These are phyloP conservation scores for Carassius carassius DNA, from an alignment of 2,113 vertebrate genomes.

Conservation along the genomic window DNA sequence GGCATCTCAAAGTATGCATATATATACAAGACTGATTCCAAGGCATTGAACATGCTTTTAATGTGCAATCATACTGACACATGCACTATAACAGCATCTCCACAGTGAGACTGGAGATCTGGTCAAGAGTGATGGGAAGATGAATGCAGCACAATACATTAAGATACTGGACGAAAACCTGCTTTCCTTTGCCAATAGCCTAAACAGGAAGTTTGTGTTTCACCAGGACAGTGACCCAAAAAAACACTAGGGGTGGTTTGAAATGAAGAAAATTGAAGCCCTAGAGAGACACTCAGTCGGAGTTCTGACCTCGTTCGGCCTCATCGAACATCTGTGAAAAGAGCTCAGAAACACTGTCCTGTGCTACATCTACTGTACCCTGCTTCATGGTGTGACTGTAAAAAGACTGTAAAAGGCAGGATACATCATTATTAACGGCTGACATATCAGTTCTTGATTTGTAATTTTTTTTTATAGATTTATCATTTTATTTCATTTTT, in stretches of 20 bases:
- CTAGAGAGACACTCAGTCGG: background rate
- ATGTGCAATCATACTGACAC: background rate
- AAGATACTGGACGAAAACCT: background rate
- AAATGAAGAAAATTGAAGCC: background rate
- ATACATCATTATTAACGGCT: background rate
- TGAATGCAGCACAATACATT: background rate
- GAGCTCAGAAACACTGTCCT: background rate
- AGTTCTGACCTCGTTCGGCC: background rate
- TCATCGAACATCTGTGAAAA: slow-evolving; percentile 2
- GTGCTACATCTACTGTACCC: background rate
- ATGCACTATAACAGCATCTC: background rate
- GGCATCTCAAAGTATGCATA: background rate
- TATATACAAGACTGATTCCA: background rate
- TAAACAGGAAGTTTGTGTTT: slow-evolving; percentile 3
- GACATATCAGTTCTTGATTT: background rate
- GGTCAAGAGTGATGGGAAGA: background rate
- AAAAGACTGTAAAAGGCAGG: background rate
- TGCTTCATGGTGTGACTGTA: background rate
- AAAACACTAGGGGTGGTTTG: background rate
- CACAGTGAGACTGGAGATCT: background rate
- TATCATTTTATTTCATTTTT: background rate
- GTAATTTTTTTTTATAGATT: background rate
- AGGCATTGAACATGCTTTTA: background rate
- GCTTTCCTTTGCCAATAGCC: background rate
- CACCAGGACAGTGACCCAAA: background rate